phyloP scores from a whole-genome alignment of 2,888 invertebrate genomes.

The Allolobophora icterica region DNA sequence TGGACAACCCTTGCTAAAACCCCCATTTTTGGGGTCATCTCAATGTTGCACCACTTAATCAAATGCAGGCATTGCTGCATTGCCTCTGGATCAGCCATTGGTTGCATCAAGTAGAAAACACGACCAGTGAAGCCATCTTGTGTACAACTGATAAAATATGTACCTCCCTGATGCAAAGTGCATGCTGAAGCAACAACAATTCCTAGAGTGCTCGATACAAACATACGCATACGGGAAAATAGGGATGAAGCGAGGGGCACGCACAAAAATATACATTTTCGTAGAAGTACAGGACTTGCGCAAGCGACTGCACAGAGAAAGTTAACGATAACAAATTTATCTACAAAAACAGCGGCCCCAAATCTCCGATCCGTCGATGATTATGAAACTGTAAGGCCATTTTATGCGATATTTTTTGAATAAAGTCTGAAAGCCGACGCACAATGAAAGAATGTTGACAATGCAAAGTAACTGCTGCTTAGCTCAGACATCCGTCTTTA shows the following conservation, averaged over 20 bases:
- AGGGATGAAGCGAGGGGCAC: conserved; percentile 10
- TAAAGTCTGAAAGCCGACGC: conserved; percentile 7
- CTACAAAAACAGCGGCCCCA: not conserved
- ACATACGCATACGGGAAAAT: not conserved
- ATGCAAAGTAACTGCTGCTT: not conserved
- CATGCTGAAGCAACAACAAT: not conserved
- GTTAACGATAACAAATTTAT: not conserved
- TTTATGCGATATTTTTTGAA: not conserved
- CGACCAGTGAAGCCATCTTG: not conserved
- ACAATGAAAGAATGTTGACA: not conserved
- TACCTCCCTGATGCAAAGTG: not conserved
- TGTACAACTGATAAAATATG: not conserved
- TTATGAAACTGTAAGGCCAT: conserved; percentile 26
- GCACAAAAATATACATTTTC: not conserved
- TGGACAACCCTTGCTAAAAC: too few species aligned
- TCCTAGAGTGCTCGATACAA: not conserved
- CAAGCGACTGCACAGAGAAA: not conserved
- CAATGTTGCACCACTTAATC: not conserved
- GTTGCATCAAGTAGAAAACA: not conserved
- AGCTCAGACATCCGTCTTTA: not conserved
- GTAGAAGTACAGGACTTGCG: not conserved
- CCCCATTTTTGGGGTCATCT: too few species aligned
- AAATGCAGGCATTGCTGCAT: not conserved
- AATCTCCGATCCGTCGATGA: not conserved
- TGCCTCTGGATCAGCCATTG: not conserved